phyloP scores from a whole-genome alignment of 1,140 invertebrate species.

The Chrysoperla carnea region DNA sequence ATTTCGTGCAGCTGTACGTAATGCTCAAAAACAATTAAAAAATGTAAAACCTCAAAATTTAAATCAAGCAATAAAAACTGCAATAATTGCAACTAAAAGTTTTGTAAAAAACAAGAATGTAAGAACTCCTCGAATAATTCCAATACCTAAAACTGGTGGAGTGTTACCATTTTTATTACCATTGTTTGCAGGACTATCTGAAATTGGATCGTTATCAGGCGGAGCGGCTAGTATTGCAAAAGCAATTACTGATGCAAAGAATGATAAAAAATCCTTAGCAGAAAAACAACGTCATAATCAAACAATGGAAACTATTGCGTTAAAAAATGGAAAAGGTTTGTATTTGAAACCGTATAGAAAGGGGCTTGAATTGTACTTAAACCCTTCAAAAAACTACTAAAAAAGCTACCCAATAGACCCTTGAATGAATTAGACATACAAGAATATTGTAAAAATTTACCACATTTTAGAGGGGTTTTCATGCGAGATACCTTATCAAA shows the following conservation, averaged over 20 bases:
- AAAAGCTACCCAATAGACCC: constrained; percentile 6
- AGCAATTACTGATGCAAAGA: constrained; percentile 10
- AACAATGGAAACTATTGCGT: constrained; percentile 14
- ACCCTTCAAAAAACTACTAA: constrained; percentile 10
- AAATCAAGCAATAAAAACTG: too few species aligned
- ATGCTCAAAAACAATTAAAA: too few species aligned
- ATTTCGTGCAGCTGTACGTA: too few species aligned
- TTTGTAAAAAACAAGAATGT: background rate
- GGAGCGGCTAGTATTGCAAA: constrained; percentile 11
- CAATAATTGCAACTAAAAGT: too few species aligned
- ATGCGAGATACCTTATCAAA: constrained; percentile 13
- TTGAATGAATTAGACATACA: constrained; percentile 12
- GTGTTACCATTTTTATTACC: constrained; percentile 12
- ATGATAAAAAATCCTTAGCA: constrained; percentile 10
- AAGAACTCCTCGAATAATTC: constrained; percentile 10
- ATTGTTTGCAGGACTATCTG: constrained; percentile 14
- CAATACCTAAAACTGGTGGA: constrained; percentile 14
- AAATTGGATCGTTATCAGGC: constrained; percentile 10
- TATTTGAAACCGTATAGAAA: constrained; percentile 17
- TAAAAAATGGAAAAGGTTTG: constrained; percentile 12
- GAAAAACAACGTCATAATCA: constrained; percentile 14
- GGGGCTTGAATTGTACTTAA: constrained; percentile 8
- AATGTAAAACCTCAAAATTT: too few species aligned
- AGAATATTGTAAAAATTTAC: constrained; percentile 11
- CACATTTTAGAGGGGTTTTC: constrained; percentile 16